A percentile compares a stretch with the other conserved stretches of the same genome.
These are phyloP conservation scores for Climacteris rufus DNA, from an alignment of 2,113 vertebrate genomes.

Conservation along the genomic window DNA sequence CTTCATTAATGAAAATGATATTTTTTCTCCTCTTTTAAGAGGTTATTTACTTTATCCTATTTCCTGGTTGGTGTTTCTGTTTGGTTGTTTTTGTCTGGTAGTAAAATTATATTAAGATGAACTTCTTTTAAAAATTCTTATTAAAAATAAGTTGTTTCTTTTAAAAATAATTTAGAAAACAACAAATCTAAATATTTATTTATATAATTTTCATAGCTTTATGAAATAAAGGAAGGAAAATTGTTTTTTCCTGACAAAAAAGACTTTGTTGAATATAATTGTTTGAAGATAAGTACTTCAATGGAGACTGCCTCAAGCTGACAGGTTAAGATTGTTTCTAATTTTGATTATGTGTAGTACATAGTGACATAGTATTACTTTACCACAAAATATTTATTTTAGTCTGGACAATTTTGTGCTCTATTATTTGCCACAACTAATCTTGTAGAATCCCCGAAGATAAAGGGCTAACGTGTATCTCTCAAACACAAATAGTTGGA, in stretches of 20 bases:
- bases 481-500: background rate
- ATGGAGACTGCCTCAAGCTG: background rate
- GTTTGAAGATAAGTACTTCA: background rate
- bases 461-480: background rate
- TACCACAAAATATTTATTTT: background rate
- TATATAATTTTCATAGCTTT: background rate
- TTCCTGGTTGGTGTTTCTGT: background rate
- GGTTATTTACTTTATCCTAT: background rate
- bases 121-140: background rate
- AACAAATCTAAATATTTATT: background rate
- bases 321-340: background rate
- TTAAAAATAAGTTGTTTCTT: background rate
- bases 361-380: background rate
- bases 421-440: background rate
- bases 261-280: background rate
- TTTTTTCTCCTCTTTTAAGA: background rate
- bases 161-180: background rate
- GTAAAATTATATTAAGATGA: background rate
- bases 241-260: background rate
- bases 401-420: background rate
- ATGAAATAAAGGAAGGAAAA: background rate
- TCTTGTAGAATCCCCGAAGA: no score
- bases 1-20: background rate
- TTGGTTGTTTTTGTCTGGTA: background rate
- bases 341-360: background rate